Base-by-base conservation (phyloP, 2,888 invertebrate species). In the Caenorhabditis virilis region DNA sequence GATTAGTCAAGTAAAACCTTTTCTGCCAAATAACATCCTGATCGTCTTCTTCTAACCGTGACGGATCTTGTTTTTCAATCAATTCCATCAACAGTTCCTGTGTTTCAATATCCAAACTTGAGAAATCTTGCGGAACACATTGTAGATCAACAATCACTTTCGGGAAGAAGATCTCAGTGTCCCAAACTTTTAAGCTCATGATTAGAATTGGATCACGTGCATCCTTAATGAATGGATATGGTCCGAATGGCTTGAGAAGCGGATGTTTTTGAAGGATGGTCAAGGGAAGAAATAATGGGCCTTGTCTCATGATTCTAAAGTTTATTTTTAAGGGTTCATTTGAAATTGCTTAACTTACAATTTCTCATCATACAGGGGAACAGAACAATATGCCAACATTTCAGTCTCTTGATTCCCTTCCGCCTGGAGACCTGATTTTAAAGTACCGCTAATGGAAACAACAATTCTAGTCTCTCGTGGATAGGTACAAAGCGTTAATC, bases 11-110 rank as follows among this genome's bases (percentile, higher is more conserved):
- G 68, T 84, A 83, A 62, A 83, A 75, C 6, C 86, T 83, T 50
- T 84, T 84, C 45, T 82, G 79, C 86, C 86, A 86, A 42, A 86
- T 66, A 7, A 84, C 72, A 56, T 84, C 84, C 45, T 82, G 76
- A 69, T 85, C 85, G 30, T 85, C 85, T 15, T 75, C 72, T 23
- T 75, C 69, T 55, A 84, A 76, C 11, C 83, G 61, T 42, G 68
- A 55, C 7, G 69, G 61, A 16, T 72, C 69, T 78, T 82, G 80
- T 64, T 57, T 78, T 51, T 84, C 84, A 55, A 85, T 69, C 20
- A 85, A 72, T 23, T 79, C 80, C 36, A 77, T 59, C 9, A 85
- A 70, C 35, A 76, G 66, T 23, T 84, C 80, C 60, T 82, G 83
- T 2, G 84, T 78, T 30, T 82, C 81, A 26, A 79, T 77, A n/a